Evolutionary conservation across 2,888 invertebrate species (phyloP), one percentile per base, ranked within the genome.

Genomic region (Poecilus cupreus): DNA sequence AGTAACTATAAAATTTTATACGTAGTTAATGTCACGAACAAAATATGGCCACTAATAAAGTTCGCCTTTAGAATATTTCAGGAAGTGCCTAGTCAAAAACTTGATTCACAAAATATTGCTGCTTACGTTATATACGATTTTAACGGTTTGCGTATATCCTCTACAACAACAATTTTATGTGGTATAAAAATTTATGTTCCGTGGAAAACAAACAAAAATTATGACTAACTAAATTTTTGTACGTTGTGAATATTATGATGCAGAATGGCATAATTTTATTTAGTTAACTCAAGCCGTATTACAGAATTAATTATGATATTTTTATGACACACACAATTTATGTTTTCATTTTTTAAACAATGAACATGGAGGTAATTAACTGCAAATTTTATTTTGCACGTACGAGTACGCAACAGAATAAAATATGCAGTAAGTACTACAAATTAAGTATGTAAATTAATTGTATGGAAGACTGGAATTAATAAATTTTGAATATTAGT

Each of bases 1-100:
- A 60, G 60, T 22, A 77, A 77, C 60, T 43, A 77, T 77, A 77
- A 77, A 77, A 77, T 43, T 39, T 77, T 77, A 77, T 57, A 43
- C 43, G 43, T 18, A 57, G 24, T 57, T 43, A 77, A 77, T 43
- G 60, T 77, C 60, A 77, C 13, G 37, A 22, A 77, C 43, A 26
- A 77, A 49, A 60, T 77, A 77, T 77, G 24, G 46, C 60, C 37
- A 57, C 46, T 77, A 77, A 43, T 77, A 77, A 77, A 39, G 60
- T 77, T 60, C 6, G 72, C 20, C 46, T 49, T 72, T 24, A 18
- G 39, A 60, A 39, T 43, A 76, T 16, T 77, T 77, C 57, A 77
- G 77, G 77, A 77, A 77, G 77, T 77, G 16, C 43, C 77, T 60
- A 77, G 46, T 46, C 49, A 18, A 77, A 26, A 57, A 22, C 72